phyloP scores from a whole-genome alignment of 1,140 invertebrate species.

The Hyles euphorbiae region DNA sequence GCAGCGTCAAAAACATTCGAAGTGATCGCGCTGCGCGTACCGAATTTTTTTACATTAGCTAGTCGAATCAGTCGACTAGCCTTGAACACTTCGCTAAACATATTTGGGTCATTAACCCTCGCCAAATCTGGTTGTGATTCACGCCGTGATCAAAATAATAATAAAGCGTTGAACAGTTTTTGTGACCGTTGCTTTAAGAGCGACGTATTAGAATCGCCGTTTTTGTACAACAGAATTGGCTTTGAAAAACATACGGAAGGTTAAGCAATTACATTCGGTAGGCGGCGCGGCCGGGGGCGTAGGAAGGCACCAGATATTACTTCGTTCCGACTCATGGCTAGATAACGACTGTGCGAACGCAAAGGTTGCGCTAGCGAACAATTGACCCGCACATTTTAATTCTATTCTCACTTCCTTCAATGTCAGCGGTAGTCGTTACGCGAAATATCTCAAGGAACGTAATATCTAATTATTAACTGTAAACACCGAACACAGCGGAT shows the following conservation, averaged over 20 bases:
- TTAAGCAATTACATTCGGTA: slow-evolving; percentile 38
- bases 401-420: slow-evolving; percentile 24
- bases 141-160: slow-evolving; percentile 65
- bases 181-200: slow-evolving; percentile 56
- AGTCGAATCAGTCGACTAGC: slow-evolving; percentile 61
- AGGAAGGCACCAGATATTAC: slow-evolving; percentile 16
- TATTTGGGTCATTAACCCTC: slow-evolving; percentile 71
- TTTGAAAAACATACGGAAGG: slow-evolving; percentile 50
- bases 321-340: slow-evolving; percentile 15
- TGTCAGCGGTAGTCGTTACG: slow-evolving; percentile 13
- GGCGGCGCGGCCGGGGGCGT: slow-evolving; percentile 25
- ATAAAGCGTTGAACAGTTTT: slow-evolving; percentile 68
- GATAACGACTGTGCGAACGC: slow-evolving; percentile 21
- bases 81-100: slow-evolving; percentile 70
- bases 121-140: slow-evolving; percentile 73
- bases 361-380: slow-evolving; percentile 16
- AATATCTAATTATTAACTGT: not conserved
- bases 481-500: slow-evolving; percentile 5
- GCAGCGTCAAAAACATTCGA: slow-evolving; percentile 39
- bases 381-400: slow-evolving; percentile 13
- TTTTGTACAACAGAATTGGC: slow-evolving; percentile 36
- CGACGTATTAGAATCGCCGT: slow-evolving; percentile 47
- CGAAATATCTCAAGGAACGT: not conserved
- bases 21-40: slow-evolving; percentile 45
- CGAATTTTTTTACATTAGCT: slow-evolving; percentile 55